phyloP scores from a whole-genome alignment of 1,140 invertebrate species.

The Latrodectus geometricus region DNA sequence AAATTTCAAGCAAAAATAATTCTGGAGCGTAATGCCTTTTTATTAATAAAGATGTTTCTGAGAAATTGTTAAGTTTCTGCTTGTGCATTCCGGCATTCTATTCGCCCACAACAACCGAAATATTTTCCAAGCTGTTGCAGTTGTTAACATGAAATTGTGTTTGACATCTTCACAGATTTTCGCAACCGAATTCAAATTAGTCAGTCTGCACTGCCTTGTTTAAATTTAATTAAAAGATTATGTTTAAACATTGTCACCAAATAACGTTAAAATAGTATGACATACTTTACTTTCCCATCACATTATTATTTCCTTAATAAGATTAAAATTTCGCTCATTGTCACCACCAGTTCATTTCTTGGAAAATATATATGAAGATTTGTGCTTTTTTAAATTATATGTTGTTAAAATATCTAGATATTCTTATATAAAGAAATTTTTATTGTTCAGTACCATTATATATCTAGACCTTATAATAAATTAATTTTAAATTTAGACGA shows the following conservation, averaged over 20 bases:
- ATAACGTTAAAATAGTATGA: background rate
- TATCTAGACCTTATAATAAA: too few species aligned
- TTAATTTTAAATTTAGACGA: too few species aligned
- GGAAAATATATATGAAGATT: background rate
- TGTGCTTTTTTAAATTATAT: background rate
- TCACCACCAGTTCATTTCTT: background rate
- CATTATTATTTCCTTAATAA: background rate
- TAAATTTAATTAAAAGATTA: background rate
- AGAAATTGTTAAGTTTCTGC: background rate
- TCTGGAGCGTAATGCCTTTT: too few species aligned
- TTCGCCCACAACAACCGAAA: background rate
- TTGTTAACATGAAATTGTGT: background rate
- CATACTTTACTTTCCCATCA: background rate
- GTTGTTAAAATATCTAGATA: background rate
- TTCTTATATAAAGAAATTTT: background rate
- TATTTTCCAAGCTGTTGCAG: background rate
- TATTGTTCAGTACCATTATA: too few species aligned
- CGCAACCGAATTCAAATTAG: background rate
- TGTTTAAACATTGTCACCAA: background rate
- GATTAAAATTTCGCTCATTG: background rate
- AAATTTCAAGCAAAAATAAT: too few species aligned
- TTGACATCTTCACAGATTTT: background rate
- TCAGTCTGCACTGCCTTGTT: background rate
- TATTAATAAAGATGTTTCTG: background rate
- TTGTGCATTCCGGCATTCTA: too few species aligned